Evolutionary conservation across 2,113 vertebrate species (phyloP).

Genomic region (Marmota flaviventris): DNA sequence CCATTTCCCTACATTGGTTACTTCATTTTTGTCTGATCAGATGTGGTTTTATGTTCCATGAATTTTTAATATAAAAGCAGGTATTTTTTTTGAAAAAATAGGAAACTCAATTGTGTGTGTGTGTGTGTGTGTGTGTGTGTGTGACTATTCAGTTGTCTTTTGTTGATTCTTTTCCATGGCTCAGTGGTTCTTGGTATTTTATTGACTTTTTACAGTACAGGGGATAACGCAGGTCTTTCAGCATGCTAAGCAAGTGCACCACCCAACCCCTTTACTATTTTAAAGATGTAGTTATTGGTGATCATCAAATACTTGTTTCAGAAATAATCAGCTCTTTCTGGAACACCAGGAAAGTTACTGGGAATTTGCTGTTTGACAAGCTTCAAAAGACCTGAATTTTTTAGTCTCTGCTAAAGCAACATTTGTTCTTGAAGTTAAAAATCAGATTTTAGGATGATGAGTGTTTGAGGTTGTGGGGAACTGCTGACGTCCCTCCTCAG

Average conservation of each 20-base stretch:
- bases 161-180: neutral
- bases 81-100: neutral
- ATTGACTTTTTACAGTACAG: neutral
- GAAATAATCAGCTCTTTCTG: neutral
- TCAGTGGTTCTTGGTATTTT: neutral
- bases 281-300: neutral
- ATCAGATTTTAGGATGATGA: neutral
- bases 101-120: neutral
- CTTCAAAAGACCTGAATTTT: neutral
- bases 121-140: neutral
- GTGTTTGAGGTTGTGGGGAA: neutral
- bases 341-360: neutral
- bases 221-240: neutral
- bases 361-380: neutral
- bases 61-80: conserved; percentile 29
- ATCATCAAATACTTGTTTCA: neutral
- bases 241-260: neutral
- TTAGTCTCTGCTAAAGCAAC: neutral
- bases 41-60: neutral
- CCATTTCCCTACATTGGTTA: neutral
- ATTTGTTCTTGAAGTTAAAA: neutral
- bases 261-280: neutral
- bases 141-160: neutral
- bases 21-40: conserved; percentile 40
- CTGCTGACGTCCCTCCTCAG: neutral